A percentile compares a stretch with the other conserved stretches of the same genome.
phyloP scores from a whole-genome alignment of 1,140 invertebrate species.

The Drosophila simulans region DNA sequence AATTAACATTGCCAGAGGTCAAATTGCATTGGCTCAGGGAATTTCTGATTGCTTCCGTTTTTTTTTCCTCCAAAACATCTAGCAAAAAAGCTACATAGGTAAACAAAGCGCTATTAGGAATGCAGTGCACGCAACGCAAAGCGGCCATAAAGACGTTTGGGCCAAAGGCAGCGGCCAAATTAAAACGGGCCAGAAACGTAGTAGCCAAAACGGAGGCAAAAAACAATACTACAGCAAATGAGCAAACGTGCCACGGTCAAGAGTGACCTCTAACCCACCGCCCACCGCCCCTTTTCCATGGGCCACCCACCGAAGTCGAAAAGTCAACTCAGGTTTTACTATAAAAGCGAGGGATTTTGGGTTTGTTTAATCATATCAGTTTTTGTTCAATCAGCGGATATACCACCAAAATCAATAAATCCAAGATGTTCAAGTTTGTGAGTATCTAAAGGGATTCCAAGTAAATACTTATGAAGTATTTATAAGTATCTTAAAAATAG shows the following conservation, averaged over 20 bases:
- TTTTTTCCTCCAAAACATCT: background rate
- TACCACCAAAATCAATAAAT: conserved; percentile 32
- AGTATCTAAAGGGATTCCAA: conserved; percentile 38
- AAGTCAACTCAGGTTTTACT: conserved; percentile 30
- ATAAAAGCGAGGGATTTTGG: conserved; percentile 55
- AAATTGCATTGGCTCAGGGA: conserved; percentile 56
- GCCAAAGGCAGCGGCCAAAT: conserved; percentile 62
- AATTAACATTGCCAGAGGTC: conserved; percentile 60
- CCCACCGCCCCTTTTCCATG: conserved; percentile 8
- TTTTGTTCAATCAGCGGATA: conserved; percentile 61
- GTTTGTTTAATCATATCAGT: conserved; percentile 69
- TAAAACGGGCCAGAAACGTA: conserved; percentile 37
- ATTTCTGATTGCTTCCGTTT: conserved; percentile 77
- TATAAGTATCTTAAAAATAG: background rate
- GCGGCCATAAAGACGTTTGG: conserved; percentile 69
- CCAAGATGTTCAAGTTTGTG: conserved; percentile 84
- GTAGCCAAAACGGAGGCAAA: background rate
- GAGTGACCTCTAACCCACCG: conserved; percentile 22
- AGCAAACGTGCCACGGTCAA: conserved; percentile 68
- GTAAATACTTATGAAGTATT: background rate
- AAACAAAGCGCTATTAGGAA: conserved; percentile 52
- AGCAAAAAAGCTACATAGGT: conserved; percentile 10
- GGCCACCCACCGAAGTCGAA: conserved; percentile 14
- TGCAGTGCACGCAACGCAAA: conserved; percentile 63
- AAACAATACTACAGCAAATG: conserved; percentile 20